Evolutionary conservation across 92 coral and sea anemone genomes (phyloP).

Genomic region (Isaurus tuberculatus): DNA sequence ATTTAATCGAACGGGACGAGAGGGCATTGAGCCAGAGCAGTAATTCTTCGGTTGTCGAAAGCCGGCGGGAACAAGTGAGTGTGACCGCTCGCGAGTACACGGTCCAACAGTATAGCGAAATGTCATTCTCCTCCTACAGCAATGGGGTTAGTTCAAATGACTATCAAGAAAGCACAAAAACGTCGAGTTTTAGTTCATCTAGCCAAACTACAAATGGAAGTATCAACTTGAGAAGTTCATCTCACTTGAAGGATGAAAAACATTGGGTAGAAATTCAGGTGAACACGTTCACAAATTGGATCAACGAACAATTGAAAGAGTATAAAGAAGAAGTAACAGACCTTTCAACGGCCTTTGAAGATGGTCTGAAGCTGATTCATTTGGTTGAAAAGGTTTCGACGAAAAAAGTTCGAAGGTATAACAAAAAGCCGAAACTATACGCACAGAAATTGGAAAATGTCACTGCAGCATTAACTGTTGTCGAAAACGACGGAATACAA

Average conservation of each 20-base stretch:
- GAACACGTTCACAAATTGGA: constrained; percentile 93
- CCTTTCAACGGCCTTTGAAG: constrained; percentile 83
- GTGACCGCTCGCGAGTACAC: constrained; percentile 21
- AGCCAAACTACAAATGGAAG: constrained; percentile 49
- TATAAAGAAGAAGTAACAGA: constrained; percentile 81
- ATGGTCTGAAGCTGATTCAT: constrained; percentile 81
- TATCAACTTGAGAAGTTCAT: constrained; percentile 73
- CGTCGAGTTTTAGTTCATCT: constrained; percentile 26
- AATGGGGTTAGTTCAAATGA: constrained; percentile 1
- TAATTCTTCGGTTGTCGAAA: not conserved
- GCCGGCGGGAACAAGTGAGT: constrained; percentile 4
- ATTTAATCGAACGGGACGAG: constrained; percentile 24
- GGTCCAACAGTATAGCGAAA: constrained; percentile 13
- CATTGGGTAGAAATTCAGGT: constrained; percentile 94
- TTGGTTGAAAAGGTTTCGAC: constrained; percentile 91
- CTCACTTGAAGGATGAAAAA: constrained; percentile 79
- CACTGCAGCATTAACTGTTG: constrained; percentile 78
- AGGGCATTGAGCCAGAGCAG: constrained; percentile 7
- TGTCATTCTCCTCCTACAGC: constrained; percentile 10
- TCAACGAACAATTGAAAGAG: constrained; percentile 77
- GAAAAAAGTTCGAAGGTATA: constrained; percentile 75
- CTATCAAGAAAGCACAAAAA: not conserved
- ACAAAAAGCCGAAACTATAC: constrained; percentile 77
- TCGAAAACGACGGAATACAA: constrained; percentile 86
- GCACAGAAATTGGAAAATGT: constrained; percentile 95